Evolutionary conservation across 2,888 invertebrate species (phyloP).

Genomic region (Podotricha telesiphe): DNA sequence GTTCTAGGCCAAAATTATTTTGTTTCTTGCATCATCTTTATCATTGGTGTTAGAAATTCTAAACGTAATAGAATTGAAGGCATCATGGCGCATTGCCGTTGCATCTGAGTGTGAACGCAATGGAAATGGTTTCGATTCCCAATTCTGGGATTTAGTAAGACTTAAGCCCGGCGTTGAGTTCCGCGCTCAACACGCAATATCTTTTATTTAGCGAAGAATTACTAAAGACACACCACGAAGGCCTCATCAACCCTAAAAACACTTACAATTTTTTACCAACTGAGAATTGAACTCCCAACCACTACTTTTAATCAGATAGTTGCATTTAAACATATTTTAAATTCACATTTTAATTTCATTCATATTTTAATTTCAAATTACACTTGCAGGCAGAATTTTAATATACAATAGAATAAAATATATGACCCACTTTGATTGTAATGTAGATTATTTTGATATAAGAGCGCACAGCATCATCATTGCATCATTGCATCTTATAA

Average conservation of each 20-base stretch:
- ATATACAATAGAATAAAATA: conserved; percentile 11
- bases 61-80: conserved; percentile 5
- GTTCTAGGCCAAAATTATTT: conserved; percentile 53
- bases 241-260: too few relatives aligned
- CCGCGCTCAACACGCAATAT: too few relatives aligned
- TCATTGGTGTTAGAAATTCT: background rate
- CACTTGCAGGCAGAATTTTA: background rate
- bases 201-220: too few relatives aligned
- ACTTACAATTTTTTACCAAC: background rate
- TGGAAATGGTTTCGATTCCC: too few relatives aligned
- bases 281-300: background rate
- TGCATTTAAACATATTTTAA: too few relatives aligned
- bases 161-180: too few relatives aligned
- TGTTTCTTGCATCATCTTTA: conserved; percentile 46
- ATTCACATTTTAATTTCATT: too few relatives aligned
- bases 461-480: background rate
- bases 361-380: too few relatives aligned
- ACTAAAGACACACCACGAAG: too few relatives aligned
- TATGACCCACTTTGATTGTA: conserved; percentile 18
- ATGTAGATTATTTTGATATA: conserved; percentile 20
- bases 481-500: conserved; percentile 6
- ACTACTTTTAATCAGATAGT: background rate
- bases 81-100: background rate
- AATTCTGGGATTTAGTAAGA: too few relatives aligned
- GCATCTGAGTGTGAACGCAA: background rate